phyloP scores from a whole-genome alignment of 2,888 invertebrate species.

The Parasteatoda lunata region DNA sequence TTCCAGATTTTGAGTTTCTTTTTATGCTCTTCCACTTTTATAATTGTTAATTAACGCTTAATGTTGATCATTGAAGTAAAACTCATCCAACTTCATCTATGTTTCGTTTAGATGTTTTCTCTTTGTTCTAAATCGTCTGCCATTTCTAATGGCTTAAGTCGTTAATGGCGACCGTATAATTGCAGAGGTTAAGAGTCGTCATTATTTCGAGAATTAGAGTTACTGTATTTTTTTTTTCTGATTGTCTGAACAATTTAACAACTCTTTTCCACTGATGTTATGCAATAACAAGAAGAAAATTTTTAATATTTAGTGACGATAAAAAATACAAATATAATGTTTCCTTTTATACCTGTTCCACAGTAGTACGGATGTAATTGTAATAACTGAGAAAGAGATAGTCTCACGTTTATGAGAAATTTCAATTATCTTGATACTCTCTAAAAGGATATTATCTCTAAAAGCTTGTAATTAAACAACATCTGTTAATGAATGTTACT shows the following conservation, averaged over 20 bases:
- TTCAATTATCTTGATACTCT: not conserved
- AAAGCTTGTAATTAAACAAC: not conserved
- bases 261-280: not conserved
- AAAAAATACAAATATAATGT: constrained; percentile 1
- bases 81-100: constrained; percentile 26
- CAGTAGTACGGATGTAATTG: not conserved
- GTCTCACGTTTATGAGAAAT: not conserved
- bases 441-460: not conserved
- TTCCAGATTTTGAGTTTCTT: not conserved
- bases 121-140: not conserved
- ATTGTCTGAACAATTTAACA: not conserved
- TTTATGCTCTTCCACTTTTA: constrained; percentile 4
- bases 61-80: constrained; percentile 17
- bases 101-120: not conserved
- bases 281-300: not conserved
- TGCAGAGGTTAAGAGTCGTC: constrained; percentile 19
- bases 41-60: constrained; percentile 49
- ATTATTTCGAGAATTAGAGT: constrained; percentile 21
- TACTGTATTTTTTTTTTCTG: constrained; percentile 18
- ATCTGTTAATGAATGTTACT: not conserved
- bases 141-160: constrained; percentile 11
- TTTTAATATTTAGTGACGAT: not conserved
- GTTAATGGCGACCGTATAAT: constrained; percentile 35
- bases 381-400: not conserved
- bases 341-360: not conserved